Evolutionary conservation across 1,140 invertebrate genomes (phyloP), one percentile per base, ranked within the genome.

Genomic region (Drosophila pallidifrons): DNA sequence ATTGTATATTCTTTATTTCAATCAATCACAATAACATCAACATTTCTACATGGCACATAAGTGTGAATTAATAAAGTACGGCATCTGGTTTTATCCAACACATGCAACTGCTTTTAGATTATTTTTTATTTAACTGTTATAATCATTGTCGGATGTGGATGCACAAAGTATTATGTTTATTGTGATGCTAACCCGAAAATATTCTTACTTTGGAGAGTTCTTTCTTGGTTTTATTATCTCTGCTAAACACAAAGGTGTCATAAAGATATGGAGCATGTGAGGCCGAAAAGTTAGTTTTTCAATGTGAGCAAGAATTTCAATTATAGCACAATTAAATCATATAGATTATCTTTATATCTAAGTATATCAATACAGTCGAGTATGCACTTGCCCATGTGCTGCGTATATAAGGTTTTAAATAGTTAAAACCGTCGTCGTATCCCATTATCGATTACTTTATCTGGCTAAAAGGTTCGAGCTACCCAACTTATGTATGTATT

Each of bases 371-470:
- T 58, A 54, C 38, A 35, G 11, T 8, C 11, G n/a, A 10, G 11
- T 63, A 55, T 32, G n/a, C n/a, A 41, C 32, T 7, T 25, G 13
- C 13, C 20, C 47, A 5, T 43, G 57, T 58, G 13, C 20, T 59
- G 43, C 25, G 1, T 46, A 30, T 16, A 59, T 58, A 25, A 15
- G 20, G 15, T 47, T 25, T 45, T 47, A 45, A 64, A 57, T 60
- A 52, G 45, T 54, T 68, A 54, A 68, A 78, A 71, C 71, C 77
- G 75, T 20, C 69, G 63, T 43, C 52, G 30, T 16, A 67, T 28
- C 58, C 45, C 75, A 68, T 77, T 80, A 87, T 87, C 82, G 83
- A 87, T 87, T 87, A 72, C 82, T 88, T 47, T 74, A 60, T 41
- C 68, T 71, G 75, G 47, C 73, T 41, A 58, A 73, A 79, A 60